Base-by-base conservation (phyloP, 1,140 invertebrate genomes). In the Drosophila orosa region DNA sequence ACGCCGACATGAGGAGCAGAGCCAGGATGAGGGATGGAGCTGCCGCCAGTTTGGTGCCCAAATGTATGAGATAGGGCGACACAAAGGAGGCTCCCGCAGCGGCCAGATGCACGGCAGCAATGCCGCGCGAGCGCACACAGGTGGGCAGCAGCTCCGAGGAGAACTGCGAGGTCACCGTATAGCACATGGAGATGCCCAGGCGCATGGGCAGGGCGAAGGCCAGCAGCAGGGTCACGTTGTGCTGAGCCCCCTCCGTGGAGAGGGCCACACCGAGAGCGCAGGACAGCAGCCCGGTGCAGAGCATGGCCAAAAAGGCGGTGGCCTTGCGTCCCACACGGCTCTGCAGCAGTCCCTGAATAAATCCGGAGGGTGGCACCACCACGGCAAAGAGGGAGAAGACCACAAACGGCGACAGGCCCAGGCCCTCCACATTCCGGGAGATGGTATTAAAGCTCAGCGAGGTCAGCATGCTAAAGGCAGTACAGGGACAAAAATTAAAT, bases 381-480 rank as follows among this genome's bases (percentile, higher is more conserved):
- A 89, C 17, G 7, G 84, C 83, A 25, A 86, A 86, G 0, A 86
- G 52, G n/a, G 83, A 86, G 54, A 86, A 86, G n/a, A 86, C 80
- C 62, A 86, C 83, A 77, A 86, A 86, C 9, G 83, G 83, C 15
- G 83, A 86, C 19, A 86, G 56, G 0, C 83, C 84, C 35, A 86
- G 17, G 1, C 83, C 84, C 72, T 86, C 83, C 31, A 86, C 83
- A 33, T 86, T 86, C 5, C 83, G 63, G 2, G 83, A 69, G 25
- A 86, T 86, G 10, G 83, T 86, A 24, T 86, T 86, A 13, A 86
- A 86, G 67, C 75, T 79, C 31, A 86, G 24, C 4, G 84, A 79
- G 7, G 67, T 76, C 52, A 86, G 17, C 83, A 86, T 86, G 63
- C 83, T 86, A 17, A n/a, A 92, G 40, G 33, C 9, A 69, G 9